Percentiles rank a stretch among this genome's conserved stretches.
Conservation (phyloP, 2,888 invertebrate species). For the Sinotaia quadrata region DNA sequence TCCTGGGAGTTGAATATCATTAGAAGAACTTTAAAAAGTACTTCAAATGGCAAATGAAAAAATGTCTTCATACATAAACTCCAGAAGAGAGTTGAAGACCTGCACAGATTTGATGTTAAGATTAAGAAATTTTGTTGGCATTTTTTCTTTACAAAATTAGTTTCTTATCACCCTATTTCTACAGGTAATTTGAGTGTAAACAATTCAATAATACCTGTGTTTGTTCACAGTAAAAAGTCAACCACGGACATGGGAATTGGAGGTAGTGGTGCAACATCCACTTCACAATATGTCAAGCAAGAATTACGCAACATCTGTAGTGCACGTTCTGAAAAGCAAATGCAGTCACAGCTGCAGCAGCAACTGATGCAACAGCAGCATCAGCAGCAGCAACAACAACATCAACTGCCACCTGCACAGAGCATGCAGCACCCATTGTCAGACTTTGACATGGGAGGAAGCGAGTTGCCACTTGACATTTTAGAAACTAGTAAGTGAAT, state of each 20-base stretch:
- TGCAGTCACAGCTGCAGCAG: conserved; percentile 52
- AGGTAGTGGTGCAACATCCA: conserved; percentile 45
- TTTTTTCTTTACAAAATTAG: too few relatives aligned
- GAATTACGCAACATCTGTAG: conserved; percentile 91
- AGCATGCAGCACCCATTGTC: not conserved
- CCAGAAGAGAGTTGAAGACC: too few relatives aligned
- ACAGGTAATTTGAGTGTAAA: too few relatives aligned
- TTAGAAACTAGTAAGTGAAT: conserved; percentile 62
- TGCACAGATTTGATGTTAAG: too few relatives aligned
- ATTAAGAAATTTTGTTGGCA: too few relatives aligned
- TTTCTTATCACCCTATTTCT: too few relatives aligned
- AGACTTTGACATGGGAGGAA: conserved; percentile 46
- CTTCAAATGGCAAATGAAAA: too few relatives aligned
- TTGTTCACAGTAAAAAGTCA: conserved; percentile 49
- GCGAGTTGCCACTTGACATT: conserved; percentile 62
- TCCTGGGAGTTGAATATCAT: too few relatives aligned
- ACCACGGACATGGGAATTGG: conserved; percentile 42
- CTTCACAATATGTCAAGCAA: conserved; percentile 90
- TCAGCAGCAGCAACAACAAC: conserved; percentile 38
- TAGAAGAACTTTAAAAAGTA: too few relatives aligned
- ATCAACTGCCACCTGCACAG: conserved; percentile 57
- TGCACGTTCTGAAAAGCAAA: conserved; percentile 79
- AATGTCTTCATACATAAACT: too few relatives aligned
- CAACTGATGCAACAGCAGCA: conserved; percentile 65
- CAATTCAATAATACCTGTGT: too few relatives aligned